Percentiles rank a stretch among this genome's conserved stretches.
Conservation (phyloP, 2,888 invertebrate genomes). For the Tolmerus cingulatus region DNA sequence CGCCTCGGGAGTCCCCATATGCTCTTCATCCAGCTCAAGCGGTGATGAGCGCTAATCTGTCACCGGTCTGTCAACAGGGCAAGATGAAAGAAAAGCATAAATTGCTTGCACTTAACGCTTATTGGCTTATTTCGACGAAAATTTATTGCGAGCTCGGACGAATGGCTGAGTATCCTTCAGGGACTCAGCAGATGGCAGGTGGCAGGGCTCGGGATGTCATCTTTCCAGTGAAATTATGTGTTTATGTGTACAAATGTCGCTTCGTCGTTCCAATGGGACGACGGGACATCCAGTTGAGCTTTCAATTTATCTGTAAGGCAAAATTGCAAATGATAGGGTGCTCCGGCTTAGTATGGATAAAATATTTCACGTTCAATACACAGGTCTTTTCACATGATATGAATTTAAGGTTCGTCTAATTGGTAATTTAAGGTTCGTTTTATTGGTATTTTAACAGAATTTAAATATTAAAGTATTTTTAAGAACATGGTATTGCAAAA, state of each 20-base stretch:
- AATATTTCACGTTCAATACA: background rate
- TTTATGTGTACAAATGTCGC: background rate
- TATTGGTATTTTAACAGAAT: no score
- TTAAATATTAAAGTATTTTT: no score
- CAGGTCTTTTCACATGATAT: no score
- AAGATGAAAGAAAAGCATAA: background rate
- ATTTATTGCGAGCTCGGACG: background rate
- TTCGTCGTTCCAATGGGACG: background rate
- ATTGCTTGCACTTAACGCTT: background rate
- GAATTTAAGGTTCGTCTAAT: no score
- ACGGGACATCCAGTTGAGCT: background rate
- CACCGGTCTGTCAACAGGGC: constrained; percentile 14
- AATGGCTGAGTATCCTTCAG: background rate
- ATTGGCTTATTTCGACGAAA: constrained; percentile 22
- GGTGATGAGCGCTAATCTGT: constrained; percentile 28
- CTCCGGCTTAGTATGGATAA: background rate
- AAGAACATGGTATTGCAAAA: no score
- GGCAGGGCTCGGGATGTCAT: background rate
- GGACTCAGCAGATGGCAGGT: background rate
- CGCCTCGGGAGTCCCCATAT: background rate
- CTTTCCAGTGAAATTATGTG: background rate
- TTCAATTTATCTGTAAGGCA: background rate
- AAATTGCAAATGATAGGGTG: background rate
- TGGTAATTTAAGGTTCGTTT: no score
- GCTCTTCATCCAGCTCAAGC: constrained; percentile 20